A percentile compares a stretch with the other conserved stretches of the same genome.
Conservation (phyloP, 2,888 invertebrate species). For the Rapana venosa region DNA sequence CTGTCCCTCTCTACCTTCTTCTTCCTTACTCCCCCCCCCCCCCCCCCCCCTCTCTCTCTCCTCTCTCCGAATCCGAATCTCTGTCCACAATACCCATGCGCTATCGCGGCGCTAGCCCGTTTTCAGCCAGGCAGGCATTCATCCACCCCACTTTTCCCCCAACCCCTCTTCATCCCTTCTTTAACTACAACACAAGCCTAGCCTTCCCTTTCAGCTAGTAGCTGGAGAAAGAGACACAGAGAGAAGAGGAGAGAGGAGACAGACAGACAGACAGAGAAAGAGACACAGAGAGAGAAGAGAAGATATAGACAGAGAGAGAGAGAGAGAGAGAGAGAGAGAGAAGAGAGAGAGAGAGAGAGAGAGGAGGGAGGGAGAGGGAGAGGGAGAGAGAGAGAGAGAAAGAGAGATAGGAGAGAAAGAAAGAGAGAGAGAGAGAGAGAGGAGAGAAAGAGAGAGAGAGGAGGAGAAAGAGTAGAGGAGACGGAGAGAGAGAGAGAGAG, state of each 20-base stretch:
- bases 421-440: slow-evolving; percentile 11
- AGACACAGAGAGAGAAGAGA: background rate
- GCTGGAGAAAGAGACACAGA: too few species aligned
- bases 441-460: background rate
- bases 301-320: slow-evolving; percentile 7
- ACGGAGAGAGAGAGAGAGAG: background rate
- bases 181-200: too few species aligned
- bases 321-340: background rate
- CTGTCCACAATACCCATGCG: background rate
- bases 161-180: too few species aligned
- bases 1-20: background rate
- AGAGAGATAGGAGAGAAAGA: background rate
- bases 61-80: background rate
- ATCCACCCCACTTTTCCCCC: too few species aligned
- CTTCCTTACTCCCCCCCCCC: background rate
- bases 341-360: background rate
- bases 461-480: background rate
- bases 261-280: background rate
- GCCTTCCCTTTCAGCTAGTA: too few species aligned
- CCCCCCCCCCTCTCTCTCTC: background rate
- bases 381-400: background rate
- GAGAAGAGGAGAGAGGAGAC: background rate
- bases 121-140: too few species aligned
- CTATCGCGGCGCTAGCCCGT: background rate
- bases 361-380: background rate